phyloP scores from a whole-genome alignment of 2,888 invertebrate species.

The Apeira syringaria region DNA sequence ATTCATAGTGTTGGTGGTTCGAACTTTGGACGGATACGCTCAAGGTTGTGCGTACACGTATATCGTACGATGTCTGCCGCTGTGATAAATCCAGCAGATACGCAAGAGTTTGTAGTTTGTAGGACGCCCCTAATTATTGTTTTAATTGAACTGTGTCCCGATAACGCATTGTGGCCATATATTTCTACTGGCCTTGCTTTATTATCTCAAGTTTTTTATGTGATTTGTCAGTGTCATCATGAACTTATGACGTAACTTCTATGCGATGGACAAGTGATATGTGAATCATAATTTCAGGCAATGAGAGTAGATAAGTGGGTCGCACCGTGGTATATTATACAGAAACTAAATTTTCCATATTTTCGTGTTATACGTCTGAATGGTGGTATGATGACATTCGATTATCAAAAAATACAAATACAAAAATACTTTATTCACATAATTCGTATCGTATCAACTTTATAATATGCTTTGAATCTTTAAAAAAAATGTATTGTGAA shows the following conservation, averaged over 20 bases:
- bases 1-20: constrained; percentile 43
- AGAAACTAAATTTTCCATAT: too few species aligned
- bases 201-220: background rate
- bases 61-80: constrained; percentile 31
- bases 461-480: too few species aligned
- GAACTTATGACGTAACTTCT: background rate
- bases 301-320: too few species aligned
- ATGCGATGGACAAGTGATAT: too few species aligned
- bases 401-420: too few species aligned
- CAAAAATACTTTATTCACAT: too few species aligned
- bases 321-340: too few species aligned
- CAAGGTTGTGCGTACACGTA: constrained; percentile 53
- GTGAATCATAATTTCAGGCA: too few species aligned
- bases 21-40: constrained; percentile 53
- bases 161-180: constrained; percentile 2
- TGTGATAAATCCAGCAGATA: constrained; percentile 17
- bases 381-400: too few species aligned
- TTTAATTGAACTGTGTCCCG: constrained; percentile 6
- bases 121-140: constrained; percentile 15
- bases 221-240: background rate
- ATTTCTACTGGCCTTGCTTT: constrained; percentile 18
- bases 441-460: too few species aligned
- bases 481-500: too few species aligned
- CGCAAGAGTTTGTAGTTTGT: constrained; percentile 17
- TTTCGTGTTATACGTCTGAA: too few species aligned